phyloP scores from a whole-genome alignment of 2,797 vertebrate genomes.

The Rhodeus uyekii region DNA sequence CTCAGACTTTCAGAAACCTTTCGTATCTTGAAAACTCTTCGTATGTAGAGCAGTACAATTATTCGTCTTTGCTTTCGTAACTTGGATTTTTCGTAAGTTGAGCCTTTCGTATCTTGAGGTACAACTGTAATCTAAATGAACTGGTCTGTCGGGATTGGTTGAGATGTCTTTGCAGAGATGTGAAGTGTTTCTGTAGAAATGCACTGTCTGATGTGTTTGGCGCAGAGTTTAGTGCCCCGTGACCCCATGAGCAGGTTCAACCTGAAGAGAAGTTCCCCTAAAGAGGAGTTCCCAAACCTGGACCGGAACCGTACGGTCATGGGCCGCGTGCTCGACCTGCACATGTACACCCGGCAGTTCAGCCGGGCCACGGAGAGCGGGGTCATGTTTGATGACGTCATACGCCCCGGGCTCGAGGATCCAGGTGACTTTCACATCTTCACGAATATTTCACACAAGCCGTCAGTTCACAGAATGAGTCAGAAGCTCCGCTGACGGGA shows the following conservation, averaged over 20 bases:
- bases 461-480: constrained; percentile 5
- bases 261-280: constrained; percentile 67
- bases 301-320: constrained; percentile 69
- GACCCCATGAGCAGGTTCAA: constrained; percentile 70
- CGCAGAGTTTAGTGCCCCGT: constrained; percentile 66
- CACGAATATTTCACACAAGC: neutral
- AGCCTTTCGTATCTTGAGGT: too few species aligned
- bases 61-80: too few species aligned
- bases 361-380: constrained; percentile 72
- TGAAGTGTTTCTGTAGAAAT: too few species aligned
- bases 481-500: constrained; percentile 3
- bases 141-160: too few species aligned
- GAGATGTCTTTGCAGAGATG: too few species aligned
- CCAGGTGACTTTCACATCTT: constrained; percentile 63
- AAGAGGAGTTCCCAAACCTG: constrained; percentile 77
- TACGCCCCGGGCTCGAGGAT: constrained; percentile 76
- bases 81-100: too few species aligned
- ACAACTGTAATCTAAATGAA: too few species aligned
- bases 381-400: constrained; percentile 77
- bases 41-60: too few species aligned
- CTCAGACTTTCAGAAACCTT: too few species aligned
- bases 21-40: too few species aligned
- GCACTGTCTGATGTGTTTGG: constrained; percentile 30
- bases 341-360: constrained; percentile 75
- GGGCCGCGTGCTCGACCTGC: constrained; percentile 69